These are phyloP conservation scores for Galleria mellonella DNA, from an alignment of 1,140 invertebrate genomes.

Conservation along the genomic window DNA sequence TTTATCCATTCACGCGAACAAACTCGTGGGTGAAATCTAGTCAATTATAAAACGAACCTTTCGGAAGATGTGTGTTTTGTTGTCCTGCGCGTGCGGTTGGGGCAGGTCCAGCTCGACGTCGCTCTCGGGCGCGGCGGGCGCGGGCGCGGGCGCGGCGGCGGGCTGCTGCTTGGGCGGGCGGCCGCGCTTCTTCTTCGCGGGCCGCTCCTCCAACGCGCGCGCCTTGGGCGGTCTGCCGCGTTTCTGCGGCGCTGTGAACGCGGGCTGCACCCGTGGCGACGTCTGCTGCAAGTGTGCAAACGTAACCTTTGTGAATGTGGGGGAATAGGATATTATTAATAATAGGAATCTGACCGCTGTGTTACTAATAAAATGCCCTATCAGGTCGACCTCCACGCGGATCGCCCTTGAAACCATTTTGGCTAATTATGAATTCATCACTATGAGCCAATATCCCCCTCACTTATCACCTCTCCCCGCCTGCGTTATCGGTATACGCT, in stretches of 20 bases:
- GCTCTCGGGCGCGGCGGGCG: conserved; percentile 21
- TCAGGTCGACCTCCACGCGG: too few relatives aligned
- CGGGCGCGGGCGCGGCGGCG: conserved; percentile 18
- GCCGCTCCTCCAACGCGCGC: conserved; percentile 32
- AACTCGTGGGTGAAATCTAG: too few relatives aligned
- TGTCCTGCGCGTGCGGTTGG: conserved; percentile 37
- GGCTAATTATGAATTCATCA: too few relatives aligned
- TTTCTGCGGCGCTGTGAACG: conserved; percentile 22
- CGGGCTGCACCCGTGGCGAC: conserved; percentile 17
- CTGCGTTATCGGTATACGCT: too few relatives aligned
- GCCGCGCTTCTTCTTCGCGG: conserved; percentile 49
- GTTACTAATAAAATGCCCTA: too few relatives aligned
- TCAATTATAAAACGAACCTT: conserved; percentile 25
- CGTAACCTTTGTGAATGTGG: conserved; percentile 18
- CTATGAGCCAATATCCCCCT: too few relatives aligned
- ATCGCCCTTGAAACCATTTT: too few relatives aligned
- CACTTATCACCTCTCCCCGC: too few relatives aligned
- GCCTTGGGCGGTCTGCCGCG: conserved; percentile 50
- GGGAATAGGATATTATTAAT: conserved; percentile 1
- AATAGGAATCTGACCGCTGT: too few relatives aligned
- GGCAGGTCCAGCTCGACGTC: conserved; percentile 35
- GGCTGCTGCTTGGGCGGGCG: conserved; percentile 37
- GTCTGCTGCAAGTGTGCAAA: conserved; percentile 16
- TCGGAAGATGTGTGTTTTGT: conserved; percentile 55
- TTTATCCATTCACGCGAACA: too few relatives aligned